phyloP scores from a whole-genome alignment of 2,797 vertebrate species.

The Chrysocyon brachyurus region DNA sequence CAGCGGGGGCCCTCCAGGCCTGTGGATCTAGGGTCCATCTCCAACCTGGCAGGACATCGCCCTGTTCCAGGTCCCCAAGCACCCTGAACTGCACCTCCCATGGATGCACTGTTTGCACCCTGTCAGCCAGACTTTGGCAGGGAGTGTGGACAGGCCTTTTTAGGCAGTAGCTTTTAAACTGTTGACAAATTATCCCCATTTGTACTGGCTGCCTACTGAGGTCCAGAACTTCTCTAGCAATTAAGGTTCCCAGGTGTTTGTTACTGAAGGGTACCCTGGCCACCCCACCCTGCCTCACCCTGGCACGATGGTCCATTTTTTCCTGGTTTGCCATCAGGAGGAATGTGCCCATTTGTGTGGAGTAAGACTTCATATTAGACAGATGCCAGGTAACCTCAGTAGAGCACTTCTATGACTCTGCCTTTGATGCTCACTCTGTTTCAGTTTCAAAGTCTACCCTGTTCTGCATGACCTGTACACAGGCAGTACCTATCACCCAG shows the following conservation, averaged over 20 bases:
- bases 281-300: neutral
- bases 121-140: neutral
- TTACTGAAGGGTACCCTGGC: neutral
- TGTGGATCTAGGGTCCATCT: neutral
- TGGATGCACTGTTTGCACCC: neutral
- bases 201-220: no score
- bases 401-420: neutral
- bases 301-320: neutral
- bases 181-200: neutral
- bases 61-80: neutral
- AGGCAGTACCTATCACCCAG: neutral
- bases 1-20: neutral
- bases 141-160: no score
- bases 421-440: neutral
- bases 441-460: neutral
- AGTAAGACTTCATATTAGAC: neutral
- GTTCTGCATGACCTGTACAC: neutral
- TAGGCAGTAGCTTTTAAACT: neutral
- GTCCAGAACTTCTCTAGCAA: neutral
- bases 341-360: neutral
- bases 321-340: neutral
- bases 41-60: neutral
- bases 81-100: neutral
- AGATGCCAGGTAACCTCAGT: neutral
- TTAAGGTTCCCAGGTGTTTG: neutral